Percentiles rank a stretch among this genome's conserved stretches.
phyloP scores from a whole-genome alignment of 2,888 invertebrate species.

The Magallana nippona region DNA sequence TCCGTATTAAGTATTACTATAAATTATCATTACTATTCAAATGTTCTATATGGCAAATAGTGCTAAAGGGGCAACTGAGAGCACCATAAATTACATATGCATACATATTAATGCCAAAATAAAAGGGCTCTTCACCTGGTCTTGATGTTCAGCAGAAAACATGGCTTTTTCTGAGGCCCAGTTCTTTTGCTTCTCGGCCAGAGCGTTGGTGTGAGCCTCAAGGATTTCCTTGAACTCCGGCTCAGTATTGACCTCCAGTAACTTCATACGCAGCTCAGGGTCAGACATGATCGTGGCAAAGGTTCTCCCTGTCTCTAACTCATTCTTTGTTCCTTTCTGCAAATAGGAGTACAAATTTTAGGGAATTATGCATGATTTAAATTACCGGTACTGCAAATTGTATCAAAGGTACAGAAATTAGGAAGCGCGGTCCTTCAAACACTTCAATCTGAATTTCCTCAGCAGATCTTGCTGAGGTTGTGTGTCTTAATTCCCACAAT shows the following conservation, averaged over 20 bases:
- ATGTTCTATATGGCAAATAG: too few relatives aligned
- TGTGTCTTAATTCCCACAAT: too few relatives aligned
- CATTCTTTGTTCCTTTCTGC: conserved; percentile 81
- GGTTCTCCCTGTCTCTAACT: conserved; percentile 83
- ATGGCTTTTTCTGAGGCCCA: conserved; percentile 52
- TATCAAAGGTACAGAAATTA: neutral
- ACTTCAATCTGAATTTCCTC: too few relatives aligned
- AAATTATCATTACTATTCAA: too few relatives aligned
- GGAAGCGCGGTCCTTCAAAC: too few relatives aligned
- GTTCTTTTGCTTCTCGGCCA: conserved; percentile 59
- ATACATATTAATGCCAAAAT: too few relatives aligned
- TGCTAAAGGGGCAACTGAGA: too few relatives aligned
- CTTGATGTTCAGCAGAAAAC: conserved; percentile 26
- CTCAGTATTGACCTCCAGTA: conserved; percentile 82
- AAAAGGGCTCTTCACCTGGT: neutral
- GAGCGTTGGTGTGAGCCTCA: conserved; percentile 79
- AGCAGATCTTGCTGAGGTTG: too few relatives aligned
- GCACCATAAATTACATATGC: too few relatives aligned
- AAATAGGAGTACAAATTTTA: neutral
- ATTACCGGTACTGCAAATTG: neutral
- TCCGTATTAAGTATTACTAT: too few relatives aligned
- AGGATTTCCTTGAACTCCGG: conserved; percentile 82
- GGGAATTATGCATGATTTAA: neutral
- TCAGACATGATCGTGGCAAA: conserved; percentile 84
- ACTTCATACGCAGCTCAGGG: conserved; percentile 82